Conservation (phyloP, 1,140 invertebrate genomes). For the Octopus sinensis region DNA sequence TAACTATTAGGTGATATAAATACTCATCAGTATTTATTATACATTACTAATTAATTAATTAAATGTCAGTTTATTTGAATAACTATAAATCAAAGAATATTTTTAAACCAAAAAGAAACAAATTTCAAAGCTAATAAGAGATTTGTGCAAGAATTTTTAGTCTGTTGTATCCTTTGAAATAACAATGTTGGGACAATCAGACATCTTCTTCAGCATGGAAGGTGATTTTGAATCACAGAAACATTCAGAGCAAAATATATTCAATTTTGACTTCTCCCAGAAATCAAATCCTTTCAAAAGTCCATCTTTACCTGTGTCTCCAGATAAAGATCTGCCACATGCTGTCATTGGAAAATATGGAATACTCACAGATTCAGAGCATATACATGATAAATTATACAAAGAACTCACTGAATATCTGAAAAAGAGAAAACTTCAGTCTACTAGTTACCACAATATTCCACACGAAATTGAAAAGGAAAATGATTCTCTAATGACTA, state of each 20-base stretch:
- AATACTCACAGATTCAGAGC: neutral
- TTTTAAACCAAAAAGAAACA: no score
- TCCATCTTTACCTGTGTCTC: neutral
- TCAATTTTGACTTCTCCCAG: no score
- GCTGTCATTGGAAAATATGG: neutral
- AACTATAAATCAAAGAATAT: no score
- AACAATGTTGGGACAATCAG: no score
- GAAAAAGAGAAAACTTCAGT: neutral
- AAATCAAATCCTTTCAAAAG: no score
- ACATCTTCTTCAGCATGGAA: no score
- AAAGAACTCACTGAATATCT: neutral
- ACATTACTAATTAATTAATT: no score
- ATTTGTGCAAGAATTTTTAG: neutral
- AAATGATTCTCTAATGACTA: neutral
- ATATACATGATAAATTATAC: conserved; percentile 6
- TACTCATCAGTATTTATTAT: neutral
- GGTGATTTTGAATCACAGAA: no score
- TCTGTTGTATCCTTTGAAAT: neutral
- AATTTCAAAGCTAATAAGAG: no score
- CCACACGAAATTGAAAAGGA: neutral
- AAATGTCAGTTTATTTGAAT: no score
- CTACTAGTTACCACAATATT: neutral
- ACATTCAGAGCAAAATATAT: no score
- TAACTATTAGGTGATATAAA: no score
- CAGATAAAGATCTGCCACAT: neutral